Base-by-base conservation (phyloP, 2,888 invertebrate genomes). In the Lagria hirta region DNA sequence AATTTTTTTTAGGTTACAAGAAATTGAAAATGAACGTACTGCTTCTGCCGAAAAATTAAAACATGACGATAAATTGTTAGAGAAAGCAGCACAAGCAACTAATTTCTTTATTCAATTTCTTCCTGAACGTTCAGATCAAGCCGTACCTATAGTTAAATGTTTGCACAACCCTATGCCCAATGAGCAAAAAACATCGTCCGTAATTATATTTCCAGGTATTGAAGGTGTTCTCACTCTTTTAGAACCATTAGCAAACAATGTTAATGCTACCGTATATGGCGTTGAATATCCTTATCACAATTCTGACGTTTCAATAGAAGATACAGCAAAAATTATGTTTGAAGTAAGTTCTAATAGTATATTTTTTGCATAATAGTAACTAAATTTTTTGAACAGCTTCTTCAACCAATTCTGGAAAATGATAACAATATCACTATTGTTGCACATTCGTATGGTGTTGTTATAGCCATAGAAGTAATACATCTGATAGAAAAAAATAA, bases 121-220 rank as follows among this genome's bases (percentile, higher is more conserved):
- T 28, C 24, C 23, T 22, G 16, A 10, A 17, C 5, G n/a, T n/a
- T n/a, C n/a, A n/a, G n/a, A n/a, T n/a, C n/a, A 17, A 26, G 7
- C n/a, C n/a, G 18, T 7, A 12, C 3, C 4, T 11, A n/a, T 5
- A 26, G 5, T 30, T 3, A 12, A 30, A 4, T 18, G 18, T 17
- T 3, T 8, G 10, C n/a, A n/a, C n/a, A 18, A 10, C n/a, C n/a
- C n/a, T n/a, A n/a, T n/a, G n/a, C n/a, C n/a, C 4, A 14, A 30
- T 17, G 27, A 49, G 4, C 30, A 29, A 4, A 27, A 32, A 4
- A 49, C 52, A 14, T 68, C 71, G 4, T 72, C 75, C 4, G 69
- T 82, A 60, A 77, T 82, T 60, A 69, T 84, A 54, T 66, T 86
- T 50, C 84, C 85, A 1, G 86, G 86, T 1, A 62, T 86, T 21